phyloP scores from a whole-genome alignment of 2,797 vertebrate genomes.

The Lates japonicus region DNA sequence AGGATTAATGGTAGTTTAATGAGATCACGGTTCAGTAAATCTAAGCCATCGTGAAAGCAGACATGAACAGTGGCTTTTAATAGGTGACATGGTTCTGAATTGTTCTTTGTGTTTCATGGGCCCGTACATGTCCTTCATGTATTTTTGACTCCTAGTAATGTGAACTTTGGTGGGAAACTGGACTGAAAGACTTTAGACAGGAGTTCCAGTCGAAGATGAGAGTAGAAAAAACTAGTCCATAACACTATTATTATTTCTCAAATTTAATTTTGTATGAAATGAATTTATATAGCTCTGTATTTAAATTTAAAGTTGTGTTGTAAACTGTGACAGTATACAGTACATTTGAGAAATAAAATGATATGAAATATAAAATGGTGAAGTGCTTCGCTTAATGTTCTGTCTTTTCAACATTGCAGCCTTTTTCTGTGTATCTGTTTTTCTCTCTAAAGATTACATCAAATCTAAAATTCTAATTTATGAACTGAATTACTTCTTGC shows the following conservation, averaged over 20 bases:
- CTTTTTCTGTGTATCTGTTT: neutral
- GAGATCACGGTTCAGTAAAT: neutral
- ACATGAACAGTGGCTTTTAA: neutral
- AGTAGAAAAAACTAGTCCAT: neutral
- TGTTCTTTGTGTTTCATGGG: constrained; percentile 20
- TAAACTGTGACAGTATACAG: constrained; percentile 76
- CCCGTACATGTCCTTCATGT: constrained; percentile 11
- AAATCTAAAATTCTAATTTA: neutral
- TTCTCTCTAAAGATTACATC: neutral
- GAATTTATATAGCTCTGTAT: constrained; percentile 72
- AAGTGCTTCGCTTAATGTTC: constrained; percentile 6
- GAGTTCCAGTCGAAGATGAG: constrained; percentile 3
- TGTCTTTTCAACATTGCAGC: too few relatives aligned
- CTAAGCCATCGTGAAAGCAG: constrained; percentile 6
- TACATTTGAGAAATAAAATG: constrained; percentile 78
- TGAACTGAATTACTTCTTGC: neutral
- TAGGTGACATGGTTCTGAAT: neutral
- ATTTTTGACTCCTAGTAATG: constrained; percentile 1
- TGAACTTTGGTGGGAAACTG: constrained; percentile 15
- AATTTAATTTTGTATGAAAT: constrained; percentile 74
- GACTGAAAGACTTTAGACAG: constrained; percentile 6
- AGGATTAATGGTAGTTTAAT: rapidly evolving
- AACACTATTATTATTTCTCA: constrained; percentile 40
- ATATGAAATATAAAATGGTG: neutral
- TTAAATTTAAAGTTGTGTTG: constrained; percentile 74